Evolutionary conservation across 92 coral and sea anemone species (phyloP), one percentile per base, ranked within the genome.

Genomic region (Anthopleura xanthogrammica): DNA sequence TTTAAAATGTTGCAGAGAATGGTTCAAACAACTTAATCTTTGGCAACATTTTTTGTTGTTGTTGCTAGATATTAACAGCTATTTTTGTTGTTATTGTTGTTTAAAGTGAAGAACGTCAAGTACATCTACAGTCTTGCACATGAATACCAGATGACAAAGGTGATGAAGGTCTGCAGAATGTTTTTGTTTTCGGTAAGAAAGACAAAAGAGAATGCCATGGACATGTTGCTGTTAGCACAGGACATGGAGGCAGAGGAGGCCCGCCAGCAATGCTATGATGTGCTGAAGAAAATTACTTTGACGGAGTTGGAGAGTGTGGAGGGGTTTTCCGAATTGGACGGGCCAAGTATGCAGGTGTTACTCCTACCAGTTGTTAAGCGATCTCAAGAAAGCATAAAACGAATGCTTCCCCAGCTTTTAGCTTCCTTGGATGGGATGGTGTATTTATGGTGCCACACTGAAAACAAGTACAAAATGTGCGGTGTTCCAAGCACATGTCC

Each of bases 81-180:
- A n/a, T n/a, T n/a, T n/a, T n/a, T n/a, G n/a, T n/a, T n/a, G n/a
- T n/a, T n/a, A n/a, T n/a, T n/a, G n/a, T n/a, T n/a, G 22, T 56
- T 17, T 8, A 64, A 22, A 79, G 83, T 64, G n/a, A 41, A 79
- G 83, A 79, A 64, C 56, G 13, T 79, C 16, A 72, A 36, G 48
- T 42, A 79, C 52, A 58, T 60, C 72, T 79, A 58, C 83, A 19
- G 40, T 10, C 83, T 79, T 58, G 83, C 83, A 60, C 57, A 79
- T 60, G 83, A 79, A 46, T 79, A 79, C 74, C 83, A 79, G 52
- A 60, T 56, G 36, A 19, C 20, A 58, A 29, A 36, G 5, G 54
- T 58, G 24, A 79, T 79, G 42, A 64, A 68, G 41, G 74, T 24
- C 41, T 68, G 74, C 41, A 68, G 74, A 12, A 68, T 68, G 74